phyloP scores from a whole-genome alignment of 2,113 vertebrate species.

The Brachyhypopomus gauderio region DNA sequence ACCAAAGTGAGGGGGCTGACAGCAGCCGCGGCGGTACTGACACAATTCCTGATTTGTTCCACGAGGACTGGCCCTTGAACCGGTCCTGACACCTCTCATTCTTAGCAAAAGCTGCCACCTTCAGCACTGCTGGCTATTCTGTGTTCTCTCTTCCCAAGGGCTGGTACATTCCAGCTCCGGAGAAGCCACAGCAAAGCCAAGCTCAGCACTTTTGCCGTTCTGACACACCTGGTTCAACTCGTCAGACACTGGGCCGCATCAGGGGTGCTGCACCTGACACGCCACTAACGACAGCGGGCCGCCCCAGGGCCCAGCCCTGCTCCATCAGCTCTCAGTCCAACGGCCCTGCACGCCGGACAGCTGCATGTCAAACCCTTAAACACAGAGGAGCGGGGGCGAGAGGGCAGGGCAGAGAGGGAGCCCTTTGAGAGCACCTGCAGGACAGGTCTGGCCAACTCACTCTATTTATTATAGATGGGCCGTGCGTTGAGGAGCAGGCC shows the following conservation, averaged over 20 bases:
- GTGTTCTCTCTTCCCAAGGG: too few species aligned
- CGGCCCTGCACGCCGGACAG: neutral
- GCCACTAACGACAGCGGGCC: neutral
- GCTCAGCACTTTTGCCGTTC: neutral
- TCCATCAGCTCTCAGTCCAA: neutral
- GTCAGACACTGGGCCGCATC: neutral
- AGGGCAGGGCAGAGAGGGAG: constrained; percentile 38
- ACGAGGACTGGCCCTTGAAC: neutral
- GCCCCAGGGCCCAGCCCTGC: neutral
- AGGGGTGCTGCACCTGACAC: neutral
- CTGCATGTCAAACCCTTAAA: constrained; percentile 47
- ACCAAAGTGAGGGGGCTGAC: neutral
- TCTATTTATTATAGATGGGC: constrained; percentile 70
- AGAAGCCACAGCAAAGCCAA: neutral
- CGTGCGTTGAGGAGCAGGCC: constrained; percentile 52
- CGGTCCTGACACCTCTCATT: neutral
- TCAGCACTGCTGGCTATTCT: neutral
- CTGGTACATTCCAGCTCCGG: neutral
- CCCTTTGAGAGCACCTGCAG: constrained; percentile 61
- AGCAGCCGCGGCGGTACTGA: neutral
- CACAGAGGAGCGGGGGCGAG: constrained; percentile 35
- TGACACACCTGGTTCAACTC: neutral
- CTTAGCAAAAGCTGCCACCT: neutral
- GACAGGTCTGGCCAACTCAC: constrained; percentile 58
- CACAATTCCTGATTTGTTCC: neutral